phyloP scores from a whole-genome alignment of 2,888 invertebrate species.

The Heliconius erato region DNA sequence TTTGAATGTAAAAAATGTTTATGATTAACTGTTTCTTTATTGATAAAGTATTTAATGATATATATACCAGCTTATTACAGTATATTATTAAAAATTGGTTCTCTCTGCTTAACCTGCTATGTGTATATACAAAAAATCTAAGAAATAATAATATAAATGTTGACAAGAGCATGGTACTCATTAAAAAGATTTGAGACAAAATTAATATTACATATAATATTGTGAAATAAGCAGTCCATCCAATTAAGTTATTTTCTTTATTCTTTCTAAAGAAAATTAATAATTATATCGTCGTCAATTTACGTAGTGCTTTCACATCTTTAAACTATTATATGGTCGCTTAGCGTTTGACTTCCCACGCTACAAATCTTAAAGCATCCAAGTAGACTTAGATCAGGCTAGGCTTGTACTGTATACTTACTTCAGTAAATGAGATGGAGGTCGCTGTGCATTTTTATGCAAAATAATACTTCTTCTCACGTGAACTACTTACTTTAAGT shows the following conservation, averaged over 20 bases:
- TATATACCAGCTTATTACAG: background rate
- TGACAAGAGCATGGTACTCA: background rate
- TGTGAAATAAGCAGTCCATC: background rate
- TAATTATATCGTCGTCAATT: slow-evolving; percentile 56
- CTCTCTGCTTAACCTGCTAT: background rate
- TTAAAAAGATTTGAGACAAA: too few species aligned
- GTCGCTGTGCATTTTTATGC: slow-evolving; percentile 26
- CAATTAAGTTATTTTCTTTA: background rate
- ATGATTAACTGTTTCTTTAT: slow-evolving; percentile 17
- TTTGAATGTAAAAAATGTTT: slow-evolving; percentile 27
- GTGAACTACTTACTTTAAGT: slow-evolving; percentile 15
- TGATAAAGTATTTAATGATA: background rate
- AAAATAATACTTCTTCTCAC: slow-evolving; percentile 15
- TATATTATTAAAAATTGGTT: too few species aligned
- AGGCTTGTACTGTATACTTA: slow-evolving; percentile 64
- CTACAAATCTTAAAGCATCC: slow-evolving; percentile 69
- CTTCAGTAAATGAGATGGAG: slow-evolving; percentile 34
- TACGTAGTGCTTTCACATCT: slow-evolving; percentile 73
- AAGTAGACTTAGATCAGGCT: slow-evolving; percentile 68
- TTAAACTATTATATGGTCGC: slow-evolving; percentile 73
- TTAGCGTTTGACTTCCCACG: slow-evolving; percentile 79
- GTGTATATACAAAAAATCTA: background rate
- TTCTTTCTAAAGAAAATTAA: background rate
- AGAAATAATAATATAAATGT: background rate
- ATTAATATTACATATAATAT: background rate